Base-by-base conservation (phyloP, 1,140 invertebrate species). In the Leptoteleia sp. region DNA sequence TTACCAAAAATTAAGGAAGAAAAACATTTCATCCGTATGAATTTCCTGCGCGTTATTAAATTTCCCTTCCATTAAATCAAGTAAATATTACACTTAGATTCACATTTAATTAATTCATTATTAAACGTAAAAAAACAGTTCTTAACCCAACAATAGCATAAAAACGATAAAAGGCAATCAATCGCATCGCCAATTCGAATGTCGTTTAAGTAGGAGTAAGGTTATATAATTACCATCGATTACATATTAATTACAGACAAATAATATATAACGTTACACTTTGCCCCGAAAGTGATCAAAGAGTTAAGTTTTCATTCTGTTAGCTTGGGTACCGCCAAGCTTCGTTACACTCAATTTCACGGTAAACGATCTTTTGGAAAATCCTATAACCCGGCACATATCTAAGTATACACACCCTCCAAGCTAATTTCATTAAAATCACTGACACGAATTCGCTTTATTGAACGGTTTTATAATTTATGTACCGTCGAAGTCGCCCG, bases 301-400 rank as follows among this genome's bases (percentile, higher is more conserved):
- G 47, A 52, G 37, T 71, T 27, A 61, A 52, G 31, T 52, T 61
- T 52, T 71, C 55, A 59, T 61, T 61, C 38, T 57, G 47, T 61
- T 61, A 71, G 31, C 43, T 6, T 3, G 9, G 29, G 25, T 35
- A 29, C 37, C 19, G 45, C 12, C 17, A 40, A 42, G 67, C 43
- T 40, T 71, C 67, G 55, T 71, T 71, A 61, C 67, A 52, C 68
- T 47, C 68, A 64, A 72, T 72, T 72, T 61, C 68, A 72, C 50
- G 57, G 57, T 55, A 55, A 64, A 64, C 57, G 68, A 54, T 52
- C 57, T 72, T 48, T 54, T 55, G 37, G 45, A 72, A 55, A 64
- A 72, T 64, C 48, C 35, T 29, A 47, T 72, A 70, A 50, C 43
- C 42, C 38, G n/a, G 6, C 22, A 57, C 55, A 71, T 17, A 54